phyloP scores from a whole-genome alignment of 2,888 invertebrate genomes.

The Xanthorhoe designata region DNA sequence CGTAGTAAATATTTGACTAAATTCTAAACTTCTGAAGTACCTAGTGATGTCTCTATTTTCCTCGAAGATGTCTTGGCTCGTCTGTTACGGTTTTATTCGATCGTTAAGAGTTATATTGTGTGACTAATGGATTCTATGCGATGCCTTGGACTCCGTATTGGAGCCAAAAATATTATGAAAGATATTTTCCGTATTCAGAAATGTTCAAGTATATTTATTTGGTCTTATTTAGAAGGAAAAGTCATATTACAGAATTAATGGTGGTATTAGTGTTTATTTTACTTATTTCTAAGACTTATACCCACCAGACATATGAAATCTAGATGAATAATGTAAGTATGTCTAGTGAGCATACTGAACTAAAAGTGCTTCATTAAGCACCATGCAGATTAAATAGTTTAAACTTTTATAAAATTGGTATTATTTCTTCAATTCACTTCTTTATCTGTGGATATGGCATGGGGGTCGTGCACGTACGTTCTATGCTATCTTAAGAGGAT shows the following conservation, averaged over 20 bases:
- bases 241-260: slow-evolving; percentile 4
- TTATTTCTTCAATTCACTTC: not conserved
- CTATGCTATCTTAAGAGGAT: slow-evolving; percentile 9
- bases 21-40: not conserved
- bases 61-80: slow-evolving; percentile 11
- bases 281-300: not conserved
- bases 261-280: not conserved
- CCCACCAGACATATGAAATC: not conserved
- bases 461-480: not conserved
- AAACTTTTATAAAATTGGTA: not conserved
- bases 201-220: slow-evolving; percentile 28
- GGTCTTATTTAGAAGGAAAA: slow-evolving; percentile 9
- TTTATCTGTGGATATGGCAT: slow-evolving; percentile 8
- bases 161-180: slow-evolving; percentile 30
- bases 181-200: slow-evolving; percentile 31
- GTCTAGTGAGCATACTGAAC: not conserved
- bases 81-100: slow-evolving; percentile 15
- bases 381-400: not conserved
- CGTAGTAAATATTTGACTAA: not conserved
- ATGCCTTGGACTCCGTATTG: slow-evolving; percentile 26
- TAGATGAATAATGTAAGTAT: not conserved
- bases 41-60: not conserved
- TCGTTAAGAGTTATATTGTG: slow-evolving; percentile 31
- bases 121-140: slow-evolving; percentile 35
- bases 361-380: too few species aligned